phyloP scores from a whole-genome alignment of 2,888 invertebrate genomes.

The Hirtodrosophila duncani region DNA sequence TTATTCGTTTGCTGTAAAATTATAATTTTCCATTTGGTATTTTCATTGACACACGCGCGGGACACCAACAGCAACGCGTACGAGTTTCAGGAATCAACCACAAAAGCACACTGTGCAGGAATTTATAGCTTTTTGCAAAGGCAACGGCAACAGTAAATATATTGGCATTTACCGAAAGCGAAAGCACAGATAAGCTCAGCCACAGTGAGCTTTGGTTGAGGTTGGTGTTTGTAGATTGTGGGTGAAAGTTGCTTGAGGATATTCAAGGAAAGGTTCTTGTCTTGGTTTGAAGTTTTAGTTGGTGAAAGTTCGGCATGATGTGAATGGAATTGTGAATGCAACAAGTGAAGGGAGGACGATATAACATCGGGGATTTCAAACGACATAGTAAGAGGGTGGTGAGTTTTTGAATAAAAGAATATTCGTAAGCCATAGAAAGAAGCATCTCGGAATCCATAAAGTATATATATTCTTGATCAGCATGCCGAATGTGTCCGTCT shows the following conservation, averaged over 20 bases:
- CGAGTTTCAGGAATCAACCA: constrained; percentile 66
- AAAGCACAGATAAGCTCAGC: constrained; percentile 25
- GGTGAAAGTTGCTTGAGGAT: constrained; percentile 10
- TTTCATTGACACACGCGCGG: constrained; percentile 25
- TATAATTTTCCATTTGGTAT: not conserved
- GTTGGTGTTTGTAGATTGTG: constrained; percentile 39
- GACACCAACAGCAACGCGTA: constrained; percentile 62
- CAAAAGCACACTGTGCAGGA: constrained; percentile 71
- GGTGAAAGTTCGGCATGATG: no score
- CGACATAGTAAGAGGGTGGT: no score
- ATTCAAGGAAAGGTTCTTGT: not conserved
- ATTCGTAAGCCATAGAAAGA: no score
- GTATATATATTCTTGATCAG: no score
- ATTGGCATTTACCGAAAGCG: constrained; percentile 32
- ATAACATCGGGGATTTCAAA: no score
- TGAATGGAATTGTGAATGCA: no score
- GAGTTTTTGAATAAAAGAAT: no score
- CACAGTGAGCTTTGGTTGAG: constrained; percentile 34
- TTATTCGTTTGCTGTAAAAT: no score
- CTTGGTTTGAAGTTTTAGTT: not conserved
- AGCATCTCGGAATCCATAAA: not conserved
- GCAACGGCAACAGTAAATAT: constrained; percentile 41
- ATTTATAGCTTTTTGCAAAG: constrained; percentile 49
- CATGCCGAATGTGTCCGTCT: no score
- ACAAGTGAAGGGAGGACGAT: no score